Percentiles rank a stretch among this genome's conserved stretches.
Conservation (phyloP, 2,888 invertebrate species). For the Melinopterus prodromus region DNA sequence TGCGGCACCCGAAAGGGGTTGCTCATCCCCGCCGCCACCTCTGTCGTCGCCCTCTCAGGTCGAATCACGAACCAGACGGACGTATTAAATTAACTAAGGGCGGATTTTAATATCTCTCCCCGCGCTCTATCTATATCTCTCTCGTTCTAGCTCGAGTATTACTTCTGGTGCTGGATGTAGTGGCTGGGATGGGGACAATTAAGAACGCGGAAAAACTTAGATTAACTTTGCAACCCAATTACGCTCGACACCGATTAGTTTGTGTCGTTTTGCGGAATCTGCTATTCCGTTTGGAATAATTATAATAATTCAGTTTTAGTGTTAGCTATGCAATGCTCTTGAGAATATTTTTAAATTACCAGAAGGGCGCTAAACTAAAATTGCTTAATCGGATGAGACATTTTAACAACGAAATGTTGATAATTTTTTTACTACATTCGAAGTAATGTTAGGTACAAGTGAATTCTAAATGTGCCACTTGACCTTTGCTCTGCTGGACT, state of each 20-base stretch:
- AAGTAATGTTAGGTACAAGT: too few species aligned
- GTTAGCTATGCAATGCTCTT: too few species aligned
- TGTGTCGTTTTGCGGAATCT: neutral
- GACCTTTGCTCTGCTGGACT: too few species aligned
- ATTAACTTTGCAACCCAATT: neutral
- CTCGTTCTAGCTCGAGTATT: neutral
- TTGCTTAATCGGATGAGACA: too few species aligned
- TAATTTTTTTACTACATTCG: too few species aligned
- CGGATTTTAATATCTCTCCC: neutral
- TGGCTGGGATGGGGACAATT: neutral
- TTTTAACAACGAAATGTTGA: too few species aligned
- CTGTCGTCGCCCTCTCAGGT: neutral
- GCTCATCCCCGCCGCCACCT: neutral
- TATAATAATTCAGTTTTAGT: neutral
- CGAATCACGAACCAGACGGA: neutral
- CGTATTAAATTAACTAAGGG: neutral
- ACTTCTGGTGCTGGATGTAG: neutral
- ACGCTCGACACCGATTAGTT: neutral
- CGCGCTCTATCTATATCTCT: neutral
- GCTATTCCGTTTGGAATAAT: neutral
- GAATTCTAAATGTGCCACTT: too few species aligned
- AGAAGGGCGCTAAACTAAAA: too few species aligned
- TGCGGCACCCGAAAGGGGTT: slow-evolving; percentile 46
- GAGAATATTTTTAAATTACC: too few species aligned
- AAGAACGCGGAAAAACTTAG: neutral